Evolutionary conservation across 2,888 invertebrate species (phyloP), one percentile per base, ranked within the genome.

Genomic region (Phyto melanocephala): DNA sequence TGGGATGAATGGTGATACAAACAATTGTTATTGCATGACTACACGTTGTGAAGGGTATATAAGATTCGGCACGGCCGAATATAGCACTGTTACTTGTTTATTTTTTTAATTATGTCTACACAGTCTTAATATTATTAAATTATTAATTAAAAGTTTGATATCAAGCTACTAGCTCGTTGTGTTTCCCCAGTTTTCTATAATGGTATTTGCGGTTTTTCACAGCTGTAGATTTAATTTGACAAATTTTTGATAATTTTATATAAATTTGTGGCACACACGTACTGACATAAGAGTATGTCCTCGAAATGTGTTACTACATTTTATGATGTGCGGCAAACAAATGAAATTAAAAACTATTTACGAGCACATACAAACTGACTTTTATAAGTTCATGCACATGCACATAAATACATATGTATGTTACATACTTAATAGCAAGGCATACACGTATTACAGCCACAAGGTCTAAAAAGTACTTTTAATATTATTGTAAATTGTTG

Each of bases 401-500:
- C 4, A 40, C 40, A n/a, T n/a, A 40, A 2, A 17, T 40, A 40
- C 54, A 42, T 28, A 40, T 54, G 40, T n/a, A n/a, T 72, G 37
- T 40, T 40, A 62, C 28, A 40, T 22, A 33, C 62, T 37, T 13
- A 24, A 47, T 47, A 33, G 58, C 50, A 50, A 40, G 56, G 7
- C 45, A 28, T 47, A 40, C n/a, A 56, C 45, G 40, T 17, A 17
- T 37, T 20, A 20, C 28, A 1, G 28, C 45, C 37, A 67, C 15
- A 33, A 65, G 15, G 58, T 42, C 65, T 37, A 42, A n/a, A n/a
- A 72, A 22, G 20, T 67, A 17, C 42, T 56, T 54, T 58, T 56
- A 28, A 62, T 68, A 28, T 62, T 80, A 54, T 52, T 47, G 40
- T 62, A 71, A 45, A 42, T 33, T 60, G 35, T 35, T 68, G 40